These are phyloP conservation scores for Diaphora mendica DNA, from an alignment of 2,888 invertebrate species.

Conservation along the genomic window DNA sequence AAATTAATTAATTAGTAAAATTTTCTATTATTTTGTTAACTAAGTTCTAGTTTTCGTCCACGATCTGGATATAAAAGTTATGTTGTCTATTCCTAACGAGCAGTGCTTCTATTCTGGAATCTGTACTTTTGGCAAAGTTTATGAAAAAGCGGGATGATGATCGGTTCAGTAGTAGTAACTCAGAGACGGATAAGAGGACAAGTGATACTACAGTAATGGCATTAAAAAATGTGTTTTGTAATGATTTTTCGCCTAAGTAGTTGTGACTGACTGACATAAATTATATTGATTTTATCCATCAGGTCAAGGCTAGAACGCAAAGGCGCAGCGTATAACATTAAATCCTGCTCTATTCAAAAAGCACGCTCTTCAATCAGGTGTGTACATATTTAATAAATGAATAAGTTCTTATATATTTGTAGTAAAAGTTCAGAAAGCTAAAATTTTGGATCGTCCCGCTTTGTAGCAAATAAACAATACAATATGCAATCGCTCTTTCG, in stretches of 20 bases:
- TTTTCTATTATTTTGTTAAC: no score
- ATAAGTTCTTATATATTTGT: neutral
- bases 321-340: constrained; percentile 21
- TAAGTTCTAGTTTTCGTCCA: no score
- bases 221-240: neutral
- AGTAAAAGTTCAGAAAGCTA: neutral
- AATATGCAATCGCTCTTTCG: neutral
- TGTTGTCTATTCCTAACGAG: neutral
- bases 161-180: no score
- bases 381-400: no score
- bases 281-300: constrained; percentile 26
- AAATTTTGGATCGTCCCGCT: no score
- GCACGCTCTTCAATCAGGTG: neutral
- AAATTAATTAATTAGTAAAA: no score
- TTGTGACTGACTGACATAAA: constrained; percentile 10
- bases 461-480: neutral
- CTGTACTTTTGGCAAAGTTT: neutral
- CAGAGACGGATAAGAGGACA: no score
- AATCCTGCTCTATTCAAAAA: constrained; percentile 20
- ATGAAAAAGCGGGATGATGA: neutral
- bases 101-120: neutral
- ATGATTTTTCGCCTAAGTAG: constrained; percentile 1
- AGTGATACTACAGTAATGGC: neutral
- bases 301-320: constrained; percentile 35
- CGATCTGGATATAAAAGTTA: neutral